Evolutionary conservation across 1,140 invertebrate genomes (phyloP).

Genomic region (Diorhabda carinulata): DNA sequence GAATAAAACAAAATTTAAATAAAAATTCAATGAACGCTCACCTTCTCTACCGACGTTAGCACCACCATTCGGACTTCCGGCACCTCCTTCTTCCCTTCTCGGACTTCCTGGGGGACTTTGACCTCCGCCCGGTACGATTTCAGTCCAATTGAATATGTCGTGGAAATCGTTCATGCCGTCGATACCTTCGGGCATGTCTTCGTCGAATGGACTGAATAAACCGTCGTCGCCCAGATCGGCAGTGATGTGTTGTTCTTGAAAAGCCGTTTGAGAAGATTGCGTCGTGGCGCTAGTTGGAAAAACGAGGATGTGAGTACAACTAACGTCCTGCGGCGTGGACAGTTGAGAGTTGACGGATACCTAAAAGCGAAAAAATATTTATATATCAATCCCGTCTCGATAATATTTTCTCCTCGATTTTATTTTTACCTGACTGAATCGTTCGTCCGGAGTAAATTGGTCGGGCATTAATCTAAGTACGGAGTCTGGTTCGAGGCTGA

Average conservation of each 20-base stretch:
- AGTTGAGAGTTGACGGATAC: constrained; percentile 78
- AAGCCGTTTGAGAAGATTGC: constrained; percentile 83
- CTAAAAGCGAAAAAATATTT: constrained; percentile 47
- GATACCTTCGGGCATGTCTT: constrained; percentile 72
- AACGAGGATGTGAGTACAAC: constrained; percentile 96
- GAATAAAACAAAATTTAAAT: background rate
- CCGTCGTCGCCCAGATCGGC: constrained; percentile 73
- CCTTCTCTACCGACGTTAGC: constrained; percentile 55
- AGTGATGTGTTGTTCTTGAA: constrained; percentile 70
- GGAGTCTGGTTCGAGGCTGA: constrained; percentile 94
- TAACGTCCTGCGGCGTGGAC: constrained; percentile 89
- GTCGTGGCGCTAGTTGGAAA: constrained; percentile 97
- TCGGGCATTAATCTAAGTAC: constrained; percentile 91
- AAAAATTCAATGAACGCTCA: constrained; percentile 31
- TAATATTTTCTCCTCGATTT: constrained; percentile 43
- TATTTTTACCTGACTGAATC: constrained; percentile 70
- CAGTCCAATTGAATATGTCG: constrained; percentile 66
- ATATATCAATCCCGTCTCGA: constrained; percentile 53
- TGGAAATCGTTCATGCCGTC: constrained; percentile 69
- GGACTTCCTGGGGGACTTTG: constrained; percentile 59
- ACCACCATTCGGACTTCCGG: constrained; percentile 60
- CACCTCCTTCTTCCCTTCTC: constrained; percentile 51
- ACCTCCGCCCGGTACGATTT: constrained; percentile 57
- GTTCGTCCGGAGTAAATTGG: constrained; percentile 87
- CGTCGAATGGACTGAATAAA: constrained; percentile 63